Percentiles rank a stretch among this genome's conserved stretches.
Conservation (phyloP, 2,113 vertebrate genomes). For the Elgaria multicarinata region DNA sequence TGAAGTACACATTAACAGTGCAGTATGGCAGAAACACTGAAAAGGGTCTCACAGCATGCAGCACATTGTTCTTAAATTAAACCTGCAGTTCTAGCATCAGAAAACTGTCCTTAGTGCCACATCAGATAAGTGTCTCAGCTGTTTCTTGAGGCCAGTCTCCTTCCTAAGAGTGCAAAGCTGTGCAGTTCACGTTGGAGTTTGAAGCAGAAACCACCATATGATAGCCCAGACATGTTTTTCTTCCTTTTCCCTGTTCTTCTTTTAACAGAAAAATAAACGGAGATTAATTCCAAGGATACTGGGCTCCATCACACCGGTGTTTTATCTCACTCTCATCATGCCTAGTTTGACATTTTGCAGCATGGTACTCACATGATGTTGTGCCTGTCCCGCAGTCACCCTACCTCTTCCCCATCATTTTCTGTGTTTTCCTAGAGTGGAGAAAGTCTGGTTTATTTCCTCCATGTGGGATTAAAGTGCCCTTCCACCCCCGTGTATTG, state of each 20-base stretch:
- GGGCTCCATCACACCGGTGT: no score
- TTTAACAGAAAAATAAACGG: not conserved
- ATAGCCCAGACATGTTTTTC: accelerated
- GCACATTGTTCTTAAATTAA: conserved; percentile 48
- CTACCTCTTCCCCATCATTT: no score
- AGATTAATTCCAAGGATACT: conserved; percentile 15
- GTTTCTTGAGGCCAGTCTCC: conserved; percentile 36
- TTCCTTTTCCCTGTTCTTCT: not conserved
- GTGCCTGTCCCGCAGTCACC: no score
- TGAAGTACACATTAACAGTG: conserved; percentile 31
- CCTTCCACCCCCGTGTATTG: no score
- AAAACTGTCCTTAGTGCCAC: conserved; percentile 45
- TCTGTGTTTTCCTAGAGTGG: no score
- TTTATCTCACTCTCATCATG: no score
- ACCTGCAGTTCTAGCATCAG: conserved; percentile 58
- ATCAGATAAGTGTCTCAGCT: conserved; percentile 53
- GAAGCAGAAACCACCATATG: conserved; percentile 1
- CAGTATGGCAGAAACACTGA: conserved; percentile 46
- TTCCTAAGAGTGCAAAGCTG: conserved; percentile 53
- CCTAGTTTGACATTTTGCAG: no score
- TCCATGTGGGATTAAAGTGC: no score
- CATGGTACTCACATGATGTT: no score
- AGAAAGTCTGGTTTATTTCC: no score
- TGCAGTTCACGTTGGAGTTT: conserved; percentile 26
- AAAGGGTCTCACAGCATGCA: not conserved